phyloP scores from a whole-genome alignment of 2,888 invertebrate genomes.

The Pollenia amentaria region DNA sequence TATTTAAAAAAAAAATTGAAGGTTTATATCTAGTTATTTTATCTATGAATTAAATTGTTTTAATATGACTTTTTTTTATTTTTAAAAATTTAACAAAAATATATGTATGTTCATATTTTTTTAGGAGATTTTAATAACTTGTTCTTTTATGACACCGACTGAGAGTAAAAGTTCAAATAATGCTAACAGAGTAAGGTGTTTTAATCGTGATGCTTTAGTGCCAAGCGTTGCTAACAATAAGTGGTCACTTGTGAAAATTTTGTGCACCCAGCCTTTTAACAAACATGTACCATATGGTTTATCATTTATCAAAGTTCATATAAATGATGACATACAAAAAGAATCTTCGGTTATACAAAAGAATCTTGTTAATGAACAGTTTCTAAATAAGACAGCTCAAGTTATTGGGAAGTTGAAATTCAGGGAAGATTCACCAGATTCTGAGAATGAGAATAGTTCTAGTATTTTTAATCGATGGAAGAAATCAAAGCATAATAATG shows the following conservation, averaged over 20 bases:
- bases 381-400: conserved; percentile 33
- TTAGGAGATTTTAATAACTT: conserved; percentile 90
- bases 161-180: conserved; percentile 89
- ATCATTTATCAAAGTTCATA: conserved; percentile 90
- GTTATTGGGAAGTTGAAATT: conserved; percentile 85
- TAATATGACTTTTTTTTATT: no score
- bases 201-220: conserved; percentile 87
- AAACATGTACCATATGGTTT: conserved; percentile 92
- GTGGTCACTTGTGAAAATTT: conserved; percentile 93
- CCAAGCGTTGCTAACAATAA: conserved; percentile 86
- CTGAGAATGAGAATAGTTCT: conserved; percentile 83
- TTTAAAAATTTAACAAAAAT: no score
- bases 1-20: no score
- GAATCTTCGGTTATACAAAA: conserved; percentile 15
- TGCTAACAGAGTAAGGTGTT: conserved; percentile 90
- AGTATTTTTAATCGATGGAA: conserved; percentile 83
- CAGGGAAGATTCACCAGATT: conserved; percentile 86
- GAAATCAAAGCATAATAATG: conserved; percentile 60
- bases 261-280: conserved; percentile 95
- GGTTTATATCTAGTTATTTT: no score
- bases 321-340: conserved; percentile 77
- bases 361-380: conserved; percentile 73
- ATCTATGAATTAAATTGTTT: no score
- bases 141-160: conserved; percentile 91
- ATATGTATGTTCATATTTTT: conserved; percentile 33